Evolutionary conservation across 2,797 vertebrate genomes (phyloP).

Genomic region (Carcharodon carcharias): DNA sequence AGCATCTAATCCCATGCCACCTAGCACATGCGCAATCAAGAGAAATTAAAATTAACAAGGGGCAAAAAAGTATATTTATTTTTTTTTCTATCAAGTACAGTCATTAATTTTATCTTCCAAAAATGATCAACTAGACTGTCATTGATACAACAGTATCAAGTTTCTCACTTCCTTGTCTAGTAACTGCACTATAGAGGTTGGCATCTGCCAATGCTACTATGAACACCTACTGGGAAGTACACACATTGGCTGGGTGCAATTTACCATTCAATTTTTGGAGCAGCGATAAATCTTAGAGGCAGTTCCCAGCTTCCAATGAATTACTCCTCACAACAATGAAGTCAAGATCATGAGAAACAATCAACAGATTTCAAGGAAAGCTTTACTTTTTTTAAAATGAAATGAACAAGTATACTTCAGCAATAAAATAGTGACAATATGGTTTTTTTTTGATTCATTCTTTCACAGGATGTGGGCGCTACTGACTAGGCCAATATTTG

Average conservation of each 20-base stretch:
- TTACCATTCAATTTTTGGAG: not conserved
- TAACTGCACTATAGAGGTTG: not conserved
- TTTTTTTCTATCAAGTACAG: not conserved
- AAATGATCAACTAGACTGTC: not conserved
- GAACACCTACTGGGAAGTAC: not conserved
- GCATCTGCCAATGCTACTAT: not conserved
- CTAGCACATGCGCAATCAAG: not conserved
- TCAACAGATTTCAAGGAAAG: not conserved
- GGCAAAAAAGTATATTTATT: not conserved
- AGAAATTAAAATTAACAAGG: conserved; percentile 8
- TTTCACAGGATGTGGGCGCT: not conserved
- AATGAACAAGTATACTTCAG: not conserved
- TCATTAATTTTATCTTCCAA: not conserved
- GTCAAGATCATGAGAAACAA: not conserved
- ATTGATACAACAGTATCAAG: not conserved
- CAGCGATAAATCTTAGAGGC: no score
- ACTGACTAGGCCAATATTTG: not conserved
- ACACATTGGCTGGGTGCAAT: not conserved
- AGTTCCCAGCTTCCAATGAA: not conserved
- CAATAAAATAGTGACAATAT: not conserved
- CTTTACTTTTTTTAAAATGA: not conserved
- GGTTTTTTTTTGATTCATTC: not conserved
- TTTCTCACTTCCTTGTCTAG: not conserved
- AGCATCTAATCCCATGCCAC: not conserved
- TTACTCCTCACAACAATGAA: not conserved